phyloP scores from a whole-genome alignment of 2,888 invertebrate species.

The Notodonta ziczac region DNA sequence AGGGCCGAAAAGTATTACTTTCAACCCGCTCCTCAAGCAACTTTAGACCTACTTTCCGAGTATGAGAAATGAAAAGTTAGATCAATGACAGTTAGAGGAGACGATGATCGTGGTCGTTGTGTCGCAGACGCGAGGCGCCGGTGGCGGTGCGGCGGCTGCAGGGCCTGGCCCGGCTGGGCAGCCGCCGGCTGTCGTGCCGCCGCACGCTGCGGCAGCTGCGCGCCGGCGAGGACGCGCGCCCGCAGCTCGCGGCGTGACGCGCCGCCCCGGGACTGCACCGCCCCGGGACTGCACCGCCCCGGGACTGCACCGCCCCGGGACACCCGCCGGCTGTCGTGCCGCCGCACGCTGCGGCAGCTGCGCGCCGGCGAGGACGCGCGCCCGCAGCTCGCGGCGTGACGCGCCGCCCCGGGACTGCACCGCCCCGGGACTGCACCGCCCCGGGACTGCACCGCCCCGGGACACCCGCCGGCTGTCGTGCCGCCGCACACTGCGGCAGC shows the following conservation, averaged over 20 bases:
- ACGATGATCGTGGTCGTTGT: too few relatives aligned
- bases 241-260: slow-evolving; percentile 26
- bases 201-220: slow-evolving; percentile 97
- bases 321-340: slow-evolving; percentile 96
- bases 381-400: slow-evolving; percentile 27
- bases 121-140: slow-evolving; percentile 80
- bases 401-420: too few relatives aligned
- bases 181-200: slow-evolving; percentile 97
- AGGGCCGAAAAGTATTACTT: too few relatives aligned
- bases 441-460: too few relatives aligned
- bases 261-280: too few relatives aligned
- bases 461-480: slow-evolving; percentile 97
- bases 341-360: slow-evolving; percentile 97
- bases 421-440: too few relatives aligned
- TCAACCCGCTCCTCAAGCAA: too few relatives aligned
- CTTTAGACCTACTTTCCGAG: too few relatives aligned
- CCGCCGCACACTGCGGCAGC: slow-evolving; percentile 97
- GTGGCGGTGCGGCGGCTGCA: slow-evolving; percentile 91
- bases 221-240: slow-evolving; percentile 17
- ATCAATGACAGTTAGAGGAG: too few relatives aligned
- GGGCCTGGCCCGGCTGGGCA: slow-evolving; percentile 93
- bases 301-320: slow-evolving; percentile 75
- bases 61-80: too few relatives aligned
- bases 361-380: slow-evolving; percentile 55
- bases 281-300: too few relatives aligned